These are phyloP conservation scores for Erannis defoliaria DNA, from an alignment of 2,888 invertebrate genomes.

Conservation along the genomic window DNA sequence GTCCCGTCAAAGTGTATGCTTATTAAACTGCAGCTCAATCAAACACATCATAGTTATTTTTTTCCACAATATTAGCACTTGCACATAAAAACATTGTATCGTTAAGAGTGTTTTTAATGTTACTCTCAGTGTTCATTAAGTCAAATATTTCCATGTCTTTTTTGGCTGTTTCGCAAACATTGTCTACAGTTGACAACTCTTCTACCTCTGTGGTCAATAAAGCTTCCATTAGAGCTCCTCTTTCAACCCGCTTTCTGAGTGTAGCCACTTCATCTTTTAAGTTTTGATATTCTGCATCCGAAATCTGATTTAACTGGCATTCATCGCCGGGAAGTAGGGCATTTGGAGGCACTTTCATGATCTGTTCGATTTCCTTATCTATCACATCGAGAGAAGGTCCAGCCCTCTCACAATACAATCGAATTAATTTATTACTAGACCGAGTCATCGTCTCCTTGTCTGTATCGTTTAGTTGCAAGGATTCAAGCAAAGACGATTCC, in stretches of 20 bases:
- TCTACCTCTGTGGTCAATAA: conserved; percentile 72
- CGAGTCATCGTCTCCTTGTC: conserved; percentile 69
- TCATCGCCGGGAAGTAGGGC: conserved; percentile 77
- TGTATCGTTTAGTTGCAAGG: conserved; percentile 73
- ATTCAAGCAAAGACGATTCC: conserved; percentile 70
- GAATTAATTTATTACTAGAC: conserved; percentile 74
- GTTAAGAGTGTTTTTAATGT: conserved; percentile 59
- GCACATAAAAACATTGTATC: conserved; percentile 70
- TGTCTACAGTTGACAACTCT: conserved; percentile 69
- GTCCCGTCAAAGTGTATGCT: too few relatives aligned
- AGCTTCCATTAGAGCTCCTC: conserved; percentile 76
- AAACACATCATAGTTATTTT: conserved; percentile 45
- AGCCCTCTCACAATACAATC: conserved; percentile 72
- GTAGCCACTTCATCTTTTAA: conserved; percentile 70
- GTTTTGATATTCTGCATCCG: conserved; percentile 69
- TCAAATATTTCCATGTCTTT: conserved; percentile 77
- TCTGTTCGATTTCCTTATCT: conserved; percentile 73
- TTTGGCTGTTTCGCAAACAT: conserved; percentile 73
- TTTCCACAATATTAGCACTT: conserved; percentile 63
- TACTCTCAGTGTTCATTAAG: conserved; percentile 59
- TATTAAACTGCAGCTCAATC: conserved; percentile 1
- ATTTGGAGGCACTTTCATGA: conserved; percentile 72
- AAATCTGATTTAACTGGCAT: conserved; percentile 66
- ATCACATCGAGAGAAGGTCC: conserved; percentile 69
- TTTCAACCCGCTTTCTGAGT: conserved; percentile 69